Base-by-base conservation (phyloP, 2,113 vertebrate genomes). In the Aix galericulata region DNA sequence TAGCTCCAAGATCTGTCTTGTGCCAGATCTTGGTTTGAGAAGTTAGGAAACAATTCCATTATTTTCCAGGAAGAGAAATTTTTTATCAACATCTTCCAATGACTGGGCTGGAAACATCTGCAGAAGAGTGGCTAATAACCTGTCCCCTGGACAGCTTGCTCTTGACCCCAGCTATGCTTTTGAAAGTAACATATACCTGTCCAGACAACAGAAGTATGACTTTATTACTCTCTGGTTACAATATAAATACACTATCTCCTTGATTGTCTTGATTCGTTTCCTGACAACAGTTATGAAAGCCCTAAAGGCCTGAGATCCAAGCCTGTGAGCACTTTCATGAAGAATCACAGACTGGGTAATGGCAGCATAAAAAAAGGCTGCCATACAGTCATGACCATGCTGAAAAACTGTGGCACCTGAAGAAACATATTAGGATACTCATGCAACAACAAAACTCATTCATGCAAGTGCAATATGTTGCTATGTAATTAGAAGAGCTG, bases 401-500 rank as follows among this genome's bases (percentile, higher is more conserved):
- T 68, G 58, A 73, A 82, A 84, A 89, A 64, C 4, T 42, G 25
- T 32, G 56, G 22, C 23, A 8, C 17, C 53, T 89, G 73, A 79
- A 67, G 77, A 78, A 71, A n/a, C 32, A 6, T 38, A 8, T 55
- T n/a, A 87, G 25, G 32, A 59, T 64, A n/a, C 13, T 60, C 11
- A 34, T 56, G n/a, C 52, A 87, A 46, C 55, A 77, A 42, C 6
- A 68, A 46, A 68, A 64, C 6, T 72, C 11, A 40, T 56, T 34
- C 26, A 18, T 13, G 26, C 15, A 44, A 0, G 0, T 52, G 27
- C 48, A n/a, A 17, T 34, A 36, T 34, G 26, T 62, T 84, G 55
- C 29, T 67, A 10, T 60, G 36, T 15, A 82, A 74, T 34, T 72
- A 15, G 66, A 50, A 23, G 22, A 74, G 80, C 20, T 1, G 8